Percentiles rank a stretch among this genome's conserved stretches.
phyloP scores from a whole-genome alignment of 2,888 invertebrate species.

The Endomychus coccineus region DNA sequence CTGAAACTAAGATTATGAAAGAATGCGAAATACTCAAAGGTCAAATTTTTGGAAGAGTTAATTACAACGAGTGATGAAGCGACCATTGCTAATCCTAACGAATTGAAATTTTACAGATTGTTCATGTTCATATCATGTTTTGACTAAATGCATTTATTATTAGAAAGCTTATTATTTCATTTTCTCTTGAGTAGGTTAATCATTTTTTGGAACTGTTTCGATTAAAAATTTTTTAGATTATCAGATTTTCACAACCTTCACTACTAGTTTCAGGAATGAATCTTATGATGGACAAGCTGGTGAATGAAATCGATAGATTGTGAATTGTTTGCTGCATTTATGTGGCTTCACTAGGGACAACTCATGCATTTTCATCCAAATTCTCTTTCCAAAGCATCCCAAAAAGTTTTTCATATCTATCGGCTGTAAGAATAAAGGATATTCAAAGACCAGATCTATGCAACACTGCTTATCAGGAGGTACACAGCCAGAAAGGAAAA shows the following conservation, averaged over 20 bases:
- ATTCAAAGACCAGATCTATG: conserved; percentile 58
- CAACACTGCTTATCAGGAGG: conserved; percentile 42
- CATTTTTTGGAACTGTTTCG: background rate
- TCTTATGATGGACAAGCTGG: conserved; percentile 49
- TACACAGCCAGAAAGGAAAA: conserved; percentile 44
- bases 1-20: no score
- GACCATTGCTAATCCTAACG: no score
- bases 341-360: conserved; percentile 55
- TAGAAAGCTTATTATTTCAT: conserved; percentile 4
- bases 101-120: no score
- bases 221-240: conserved; percentile 37
- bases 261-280: conserved; percentile 44
- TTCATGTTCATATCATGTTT: no score
- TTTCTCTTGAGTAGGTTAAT: conserved; percentile 3
- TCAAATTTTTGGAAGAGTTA: no score
- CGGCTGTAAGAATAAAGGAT: conserved; percentile 57
- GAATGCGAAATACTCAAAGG: no score
- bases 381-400: conserved; percentile 46
- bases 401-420: conserved; percentile 39
- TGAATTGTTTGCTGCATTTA: conserved; percentile 59
- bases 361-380: conserved; percentile 46
- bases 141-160: no score
- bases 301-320: conserved; percentile 51
- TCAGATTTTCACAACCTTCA: conserved; percentile 52
- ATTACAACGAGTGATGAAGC: no score